Base-by-base conservation (phyloP, 2,888 invertebrate genomes). In the Hypomecis atomaria region DNA sequence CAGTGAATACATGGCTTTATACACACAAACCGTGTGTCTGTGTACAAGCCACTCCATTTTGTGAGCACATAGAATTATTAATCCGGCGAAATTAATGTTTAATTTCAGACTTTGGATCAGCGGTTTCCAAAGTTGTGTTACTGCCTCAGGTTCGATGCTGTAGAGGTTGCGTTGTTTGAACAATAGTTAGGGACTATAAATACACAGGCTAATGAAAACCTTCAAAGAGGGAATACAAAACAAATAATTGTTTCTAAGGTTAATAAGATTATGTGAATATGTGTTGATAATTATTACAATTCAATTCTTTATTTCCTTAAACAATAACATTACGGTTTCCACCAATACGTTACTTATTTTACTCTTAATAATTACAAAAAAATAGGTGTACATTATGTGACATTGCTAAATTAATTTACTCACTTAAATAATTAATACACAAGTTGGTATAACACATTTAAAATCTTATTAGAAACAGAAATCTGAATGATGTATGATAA, bases 61-160 rank as follows among this genome's bases (percentile, higher is more conserved):
- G 47, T 54, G 49, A 59, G 52, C 67, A 66, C 40, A 58, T 49
- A 48, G 60, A 62, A 69, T 69, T 62, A 66, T 65, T 67, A 73
- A 70, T 71, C 56, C 57, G 33, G 59, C 59, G 62, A 66, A 69
- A 69, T 70, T 64, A 60, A 63, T 68, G 61, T 66, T 56, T 69
- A 11, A 58, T 66, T 62, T 64, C 55, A 50, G 13, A 47, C 53
- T 55, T 65, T 48, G 11, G 56, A 58, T 53, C 52, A 42, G 62
- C 38, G 55, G 59, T 34, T 60, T 37, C 13, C 57, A 43, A 60
- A 48, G 23, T 44, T 42, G 38, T 42, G 23, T 23, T 38, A 52
- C 40, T 52, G 37, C 13, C 42, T 40, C 1, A 10, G 40, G 6
- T 11, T n/a, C 36, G 37, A 37, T 49, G 11, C 10, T 33, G 34